These are phyloP conservation scores for Argyrosomus regius DNA, from an alignment of 2,797 vertebrate genomes.

Conservation along the genomic window DNA sequence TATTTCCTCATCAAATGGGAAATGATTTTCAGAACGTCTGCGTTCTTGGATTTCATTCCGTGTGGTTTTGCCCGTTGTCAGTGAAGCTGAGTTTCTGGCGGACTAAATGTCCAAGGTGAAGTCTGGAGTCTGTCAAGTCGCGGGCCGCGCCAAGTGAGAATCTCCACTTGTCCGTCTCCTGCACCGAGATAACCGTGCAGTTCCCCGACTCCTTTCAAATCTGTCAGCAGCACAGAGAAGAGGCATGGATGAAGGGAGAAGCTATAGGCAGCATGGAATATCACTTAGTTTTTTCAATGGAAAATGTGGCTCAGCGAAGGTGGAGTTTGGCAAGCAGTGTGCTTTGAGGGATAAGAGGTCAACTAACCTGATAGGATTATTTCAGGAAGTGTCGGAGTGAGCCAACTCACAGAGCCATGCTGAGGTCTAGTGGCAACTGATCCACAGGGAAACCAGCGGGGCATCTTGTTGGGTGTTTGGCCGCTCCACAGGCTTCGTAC, in stretches of 20 bases:
- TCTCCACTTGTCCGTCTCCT: constrained; percentile 75
- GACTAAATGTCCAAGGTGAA: constrained; percentile 73
- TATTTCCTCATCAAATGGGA: constrained; percentile 86
- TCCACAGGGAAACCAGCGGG: constrained; percentile 24
- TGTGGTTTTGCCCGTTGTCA: constrained; percentile 68
- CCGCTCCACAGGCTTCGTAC: background rate
- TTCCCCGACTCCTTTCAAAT: constrained; percentile 67
- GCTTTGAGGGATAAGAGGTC: constrained; percentile 59
- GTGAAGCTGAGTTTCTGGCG: constrained; percentile 69
- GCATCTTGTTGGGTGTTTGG: constrained; percentile 27
- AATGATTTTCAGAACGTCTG: constrained; percentile 82
- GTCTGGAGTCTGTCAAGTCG: constrained; percentile 81
- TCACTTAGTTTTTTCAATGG: constrained; percentile 79
- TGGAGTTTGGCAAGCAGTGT: constrained; percentile 59
- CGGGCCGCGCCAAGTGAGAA: constrained; percentile 65
- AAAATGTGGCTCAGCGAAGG: constrained; percentile 78
- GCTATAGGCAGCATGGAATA: constrained; percentile 76
- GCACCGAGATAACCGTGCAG: constrained; percentile 74
- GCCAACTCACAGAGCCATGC: constrained; percentile 28
- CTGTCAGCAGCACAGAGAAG: constrained; percentile 67
- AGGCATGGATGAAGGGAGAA: constrained; percentile 51
- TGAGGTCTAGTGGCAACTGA: constrained; percentile 29
- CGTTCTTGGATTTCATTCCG: constrained; percentile 74
- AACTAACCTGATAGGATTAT: constrained; percentile 68
- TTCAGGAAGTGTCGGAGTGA: constrained; percentile 47